Evolutionary conservation across 2,797 vertebrate species (phyloP), one percentile per base, ranked within the genome.

Genomic region (Gila robusta): DNA sequence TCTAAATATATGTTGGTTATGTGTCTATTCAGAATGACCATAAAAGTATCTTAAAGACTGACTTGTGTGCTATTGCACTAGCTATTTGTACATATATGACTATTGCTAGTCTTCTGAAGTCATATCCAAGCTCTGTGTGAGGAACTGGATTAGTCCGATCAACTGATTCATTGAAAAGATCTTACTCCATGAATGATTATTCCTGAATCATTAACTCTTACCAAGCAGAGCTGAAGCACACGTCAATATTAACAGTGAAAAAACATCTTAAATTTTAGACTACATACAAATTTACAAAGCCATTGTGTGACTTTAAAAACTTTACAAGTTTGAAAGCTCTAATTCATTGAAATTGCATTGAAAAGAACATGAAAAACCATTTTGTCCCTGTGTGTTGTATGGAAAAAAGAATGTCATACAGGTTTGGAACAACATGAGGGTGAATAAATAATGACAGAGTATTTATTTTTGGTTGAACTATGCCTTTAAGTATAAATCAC

Each of bases 351-450:
- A 79, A 62, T 19, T 79, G 23, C 35, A 41, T 0, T 78, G 23
- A 26, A 79, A 62, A 79, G 23, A 62, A 14, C 35, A 62, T 79
- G 54, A 62, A 62, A 62, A 62, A 19, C 23, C 0, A 6, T 62
- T 78, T 59, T 41, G 7, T 62, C 7, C 21, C 16, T 35, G 54
- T 62, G 19, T 64, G 49, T 77, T 77, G 4, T 28, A 35, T 23
- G 73, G 76, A 62, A 78, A 62, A 59, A 39, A 39, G 9, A 39
- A 76, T 4, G 32, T 56, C 74, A 62, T 26, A 28, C n/a, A 16
- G 76, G 35, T 62, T 28, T 79, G 76, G 54, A 79, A 79, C 37
- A 16, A 62, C 56, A 79, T 62, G 7, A 79, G 56, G 56, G 37
- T 44, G 39, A 64, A 62, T 59, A 64, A 79, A 79, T 64, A 37